Percentiles rank a stretch among this genome's conserved stretches.
Evolutionary conservation across 2,113 vertebrate species (phyloP).

Genomic region (Tychaedon coryphoeus): DNA sequence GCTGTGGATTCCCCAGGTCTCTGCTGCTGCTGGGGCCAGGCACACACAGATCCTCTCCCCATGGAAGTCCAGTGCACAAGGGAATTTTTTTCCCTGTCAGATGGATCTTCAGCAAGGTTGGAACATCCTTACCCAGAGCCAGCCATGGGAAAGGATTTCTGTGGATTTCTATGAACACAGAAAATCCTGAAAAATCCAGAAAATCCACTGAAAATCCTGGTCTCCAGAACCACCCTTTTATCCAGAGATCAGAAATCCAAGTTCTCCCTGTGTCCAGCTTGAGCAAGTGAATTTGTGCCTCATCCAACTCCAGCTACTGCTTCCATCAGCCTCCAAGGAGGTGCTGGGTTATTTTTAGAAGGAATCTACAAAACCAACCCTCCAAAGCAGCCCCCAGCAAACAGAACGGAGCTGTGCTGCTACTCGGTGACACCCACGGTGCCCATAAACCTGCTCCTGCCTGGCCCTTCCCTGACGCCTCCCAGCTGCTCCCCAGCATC

Average conservation of each 20-base stretch:
- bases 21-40: fast-evolving
- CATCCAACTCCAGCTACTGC: background rate
- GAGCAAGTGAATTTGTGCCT: background rate
- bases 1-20: fast-evolving
- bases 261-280: fast-evolving
- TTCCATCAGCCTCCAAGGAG: background rate
- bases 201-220: background rate
- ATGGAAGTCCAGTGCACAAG: fast-evolving
- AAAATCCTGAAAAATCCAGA: background rate
- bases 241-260: background rate
- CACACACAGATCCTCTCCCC: fast-evolving
- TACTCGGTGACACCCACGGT: background rate
- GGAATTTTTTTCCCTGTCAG: background rate
- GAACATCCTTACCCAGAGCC: background rate
- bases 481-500: background rate
- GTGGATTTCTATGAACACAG: background rate
- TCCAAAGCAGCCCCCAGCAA: background rate
- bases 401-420: background rate
- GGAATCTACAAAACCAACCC: background rate
- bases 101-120: background rate
- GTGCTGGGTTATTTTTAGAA: background rate
- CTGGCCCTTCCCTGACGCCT: background rate
- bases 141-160: background rate
- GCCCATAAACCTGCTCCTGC: background rate
- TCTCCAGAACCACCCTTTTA: background rate